Evolutionary conservation across 2,113 vertebrate genomes (phyloP), one percentile per base, ranked within the genome.

Genomic region (Tylochromis polylepis): DNA sequence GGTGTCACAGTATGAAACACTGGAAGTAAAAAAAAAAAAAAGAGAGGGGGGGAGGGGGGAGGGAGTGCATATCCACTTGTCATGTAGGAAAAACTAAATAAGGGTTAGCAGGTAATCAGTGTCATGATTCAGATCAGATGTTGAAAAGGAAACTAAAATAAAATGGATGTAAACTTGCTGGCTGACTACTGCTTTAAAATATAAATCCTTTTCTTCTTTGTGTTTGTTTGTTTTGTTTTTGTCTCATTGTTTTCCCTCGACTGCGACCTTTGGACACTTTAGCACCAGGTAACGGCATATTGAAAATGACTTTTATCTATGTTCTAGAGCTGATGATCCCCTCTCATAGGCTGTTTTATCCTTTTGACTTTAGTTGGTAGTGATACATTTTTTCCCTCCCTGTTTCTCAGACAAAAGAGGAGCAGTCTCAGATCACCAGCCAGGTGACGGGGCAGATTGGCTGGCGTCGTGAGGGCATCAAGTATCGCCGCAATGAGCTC

Each of bases 371-470:
- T 70, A 89, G 80, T 83, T 31, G 4, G 4, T 15, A 11, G 51
- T 81, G 57, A 90, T 77, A 55, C 43, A 20, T 84, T 84, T 84
- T 84, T 86, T 91, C 89, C 85, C 90, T 89, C 79, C n/a, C 86
- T 92, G 92, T 89, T 94, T 46, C 87, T 11, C 92, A 99, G 98
- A 99, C 98, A 87, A 99, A 99, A 95, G 99, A 99, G 93, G 99
- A 99, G 82, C 99, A 99, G 94, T 99, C 98, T 86, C 99, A 99
- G 96, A 99, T 99, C 96, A 99, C 99, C 84, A 99, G 98, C 96
- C 99, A 99, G 95, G 99, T 99, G 95, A 99, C 99, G 0, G 99
- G 99, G n/a, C 99, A 99, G 96, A 99, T 99, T 22, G 99, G 99
- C 90, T 99, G 99, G 99, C 96, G 99, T 79, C 98, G 98, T 2